Evolutionary conservation across 1,140 invertebrate genomes (phyloP).

Genomic region (Eupristina koningsbergeri): DNA sequence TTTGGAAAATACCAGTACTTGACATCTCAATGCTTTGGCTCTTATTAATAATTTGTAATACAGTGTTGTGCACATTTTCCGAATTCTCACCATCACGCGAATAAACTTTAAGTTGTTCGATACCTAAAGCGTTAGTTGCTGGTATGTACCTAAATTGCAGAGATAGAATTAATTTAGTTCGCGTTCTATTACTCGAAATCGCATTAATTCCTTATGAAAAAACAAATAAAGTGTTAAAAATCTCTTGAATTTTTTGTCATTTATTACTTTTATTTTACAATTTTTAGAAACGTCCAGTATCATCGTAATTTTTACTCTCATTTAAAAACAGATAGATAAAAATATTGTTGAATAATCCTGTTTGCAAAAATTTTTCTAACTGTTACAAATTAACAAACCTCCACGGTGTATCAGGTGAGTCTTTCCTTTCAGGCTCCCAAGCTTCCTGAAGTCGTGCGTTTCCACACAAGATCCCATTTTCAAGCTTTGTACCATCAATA

Average conservation of each 20-base stretch:
- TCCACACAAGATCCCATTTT: constrained; percentile 68
- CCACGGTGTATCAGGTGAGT: constrained; percentile 71
- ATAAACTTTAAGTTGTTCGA: constrained; percentile 64
- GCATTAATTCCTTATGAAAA: no score
- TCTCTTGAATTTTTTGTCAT: no score
- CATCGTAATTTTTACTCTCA: no score
- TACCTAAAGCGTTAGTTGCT: constrained; percentile 60
- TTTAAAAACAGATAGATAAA: no score
- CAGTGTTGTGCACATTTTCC: constrained; percentile 63
- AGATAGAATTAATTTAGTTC: no score
- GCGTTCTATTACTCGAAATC: no score
- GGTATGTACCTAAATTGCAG: constrained; percentile 32
- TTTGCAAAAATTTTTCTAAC: neutral
- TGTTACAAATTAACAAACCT: constrained; percentile 56
- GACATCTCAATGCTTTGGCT: constrained; percentile 67
- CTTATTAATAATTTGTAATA: constrained; percentile 71
- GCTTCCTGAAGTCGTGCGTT: constrained; percentile 71
- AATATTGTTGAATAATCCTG: neutral
- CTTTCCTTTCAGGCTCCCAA: constrained; percentile 69
- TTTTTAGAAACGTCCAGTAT: no score
- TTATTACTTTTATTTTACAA: neutral
- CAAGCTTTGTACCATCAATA: constrained; percentile 61
- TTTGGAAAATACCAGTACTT: constrained; percentile 64
- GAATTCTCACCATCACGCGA: constrained; percentile 60
- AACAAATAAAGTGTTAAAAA: no score